Evolutionary conservation across 2,113 vertebrate genomes (phyloP), one percentile per base, ranked within the genome.

Genomic region (Mionectes macconnelli): DNA sequence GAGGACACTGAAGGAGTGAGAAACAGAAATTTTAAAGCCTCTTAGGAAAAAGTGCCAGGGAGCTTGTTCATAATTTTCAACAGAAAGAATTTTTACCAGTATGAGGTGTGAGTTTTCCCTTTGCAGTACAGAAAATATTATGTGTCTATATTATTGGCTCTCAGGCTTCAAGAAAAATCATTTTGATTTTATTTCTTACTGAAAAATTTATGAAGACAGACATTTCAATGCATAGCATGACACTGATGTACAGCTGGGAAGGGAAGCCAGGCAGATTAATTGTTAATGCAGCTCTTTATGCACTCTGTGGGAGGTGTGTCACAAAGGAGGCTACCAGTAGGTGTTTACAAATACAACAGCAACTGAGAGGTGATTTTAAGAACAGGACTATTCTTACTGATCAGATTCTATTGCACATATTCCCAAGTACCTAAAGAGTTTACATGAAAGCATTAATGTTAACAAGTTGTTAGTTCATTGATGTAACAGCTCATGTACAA

Each of bases 301-400:
- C 23, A 67, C 45, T 74, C 74, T 55, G 40, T 73, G 57, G 70
- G 74, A 91, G 39, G 57, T 69, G 21, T n/a, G 62, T 67, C 79
- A 81, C 37, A 77, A 73, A 80, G n/a, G 30, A 33, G 17, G 21
- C 19, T 84, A 74, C 85, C 30, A 84, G 50, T 49, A 79, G 40
- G 45, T 74, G 21, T 83, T 94, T 62, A 96, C 78, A 76, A 86
- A 87, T 56, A 94, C 60, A 85, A 73, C 10, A 85, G 67, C 90
- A 89, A 74, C 11, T 37, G 19, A 17, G 64, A 94, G 27, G 23
- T 76, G 33, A 85, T 79, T 87, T 87, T 76, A 37, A 91, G 69
- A 86, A 21, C 33, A 91, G 42, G 42, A 22, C 24, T 66, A 19
- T 53, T 50, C 30, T 59, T 83, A 37, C 21, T 57, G 28, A 69